These are phyloP conservation scores for Okamejei kenojei DNA, from an alignment of 2,797 vertebrate species.

Conservation along the genomic window DNA sequence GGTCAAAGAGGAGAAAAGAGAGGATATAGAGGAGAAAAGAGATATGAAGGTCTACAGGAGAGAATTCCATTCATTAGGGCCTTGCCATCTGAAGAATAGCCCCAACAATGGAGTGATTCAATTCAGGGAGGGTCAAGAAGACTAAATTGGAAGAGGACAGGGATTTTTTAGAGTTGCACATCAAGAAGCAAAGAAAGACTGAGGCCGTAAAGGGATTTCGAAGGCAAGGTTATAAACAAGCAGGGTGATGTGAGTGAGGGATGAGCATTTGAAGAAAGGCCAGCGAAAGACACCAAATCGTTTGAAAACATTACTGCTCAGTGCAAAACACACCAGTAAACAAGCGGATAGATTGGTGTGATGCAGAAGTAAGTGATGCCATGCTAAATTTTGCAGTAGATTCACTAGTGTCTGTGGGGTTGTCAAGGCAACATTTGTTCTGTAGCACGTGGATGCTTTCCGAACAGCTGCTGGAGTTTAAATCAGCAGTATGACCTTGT, in stretches of 20 bases:
- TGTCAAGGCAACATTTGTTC: slow-evolving; percentile 36
- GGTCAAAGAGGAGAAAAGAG: no score
- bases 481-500: slow-evolving; percentile 26
- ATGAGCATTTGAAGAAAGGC: background rate
- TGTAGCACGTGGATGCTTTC: slow-evolving; percentile 23
- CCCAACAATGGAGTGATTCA: no score
- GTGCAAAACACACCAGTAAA: background rate
- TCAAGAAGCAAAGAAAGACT: no score
- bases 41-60: no score
- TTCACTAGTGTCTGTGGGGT: slow-evolving; percentile 16
- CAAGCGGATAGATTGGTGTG: background rate
- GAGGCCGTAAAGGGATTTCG: no score
- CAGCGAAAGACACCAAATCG: background rate
- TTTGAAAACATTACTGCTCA: background rate
- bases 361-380: slow-evolving; percentile 15
- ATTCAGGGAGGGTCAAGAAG: no score
- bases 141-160: no score
- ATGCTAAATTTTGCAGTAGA: slow-evolving; percentile 11
- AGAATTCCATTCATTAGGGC: no score
- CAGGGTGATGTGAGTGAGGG: background rate
- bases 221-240: background rate
- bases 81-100: no score
- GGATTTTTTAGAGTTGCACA: no score
- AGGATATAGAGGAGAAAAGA: no score
- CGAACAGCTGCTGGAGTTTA: slow-evolving; percentile 32